These are phyloP conservation scores for Psettodes erumei DNA, from an alignment of 2,113 vertebrate genomes.

Conservation along the genomic window DNA sequence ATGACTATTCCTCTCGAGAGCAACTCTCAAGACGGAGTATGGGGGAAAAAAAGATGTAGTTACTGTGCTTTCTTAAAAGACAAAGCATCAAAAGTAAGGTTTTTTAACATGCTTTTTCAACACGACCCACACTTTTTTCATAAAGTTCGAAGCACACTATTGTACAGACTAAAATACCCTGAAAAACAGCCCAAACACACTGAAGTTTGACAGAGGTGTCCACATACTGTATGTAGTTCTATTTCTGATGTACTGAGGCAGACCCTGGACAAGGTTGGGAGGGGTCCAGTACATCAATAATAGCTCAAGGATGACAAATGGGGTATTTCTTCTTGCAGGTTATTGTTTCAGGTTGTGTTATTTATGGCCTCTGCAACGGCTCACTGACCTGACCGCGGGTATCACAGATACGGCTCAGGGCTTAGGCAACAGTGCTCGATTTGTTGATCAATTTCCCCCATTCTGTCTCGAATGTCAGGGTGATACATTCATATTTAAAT, in stretches of 20 bases:
- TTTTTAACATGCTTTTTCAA: no score
- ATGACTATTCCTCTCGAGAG: not conserved
- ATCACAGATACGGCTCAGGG: constrained; percentile 25
- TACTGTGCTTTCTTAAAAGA: no score
- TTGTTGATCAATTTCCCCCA: constrained; percentile 1
- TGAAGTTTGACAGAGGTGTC: no score
- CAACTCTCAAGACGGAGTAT: not conserved
- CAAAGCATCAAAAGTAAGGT: no score
- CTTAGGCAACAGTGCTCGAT: constrained; percentile 19
- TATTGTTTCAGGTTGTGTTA: constrained; percentile 66
- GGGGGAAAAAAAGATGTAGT: no score
- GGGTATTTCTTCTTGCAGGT: constrained; percentile 43
- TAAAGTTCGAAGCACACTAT: not conserved
- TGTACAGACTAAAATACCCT: not conserved
- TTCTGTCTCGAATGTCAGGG: constrained; percentile 16
- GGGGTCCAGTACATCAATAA: constrained; percentile 36
- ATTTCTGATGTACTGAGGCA: constrained; percentile 7
- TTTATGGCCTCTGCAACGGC: constrained; percentile 36
- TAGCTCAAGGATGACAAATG: constrained; percentile 50
- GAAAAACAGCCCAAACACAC: not conserved
- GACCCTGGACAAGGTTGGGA: not conserved
- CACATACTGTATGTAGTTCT: no score
- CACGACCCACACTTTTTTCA: no score
- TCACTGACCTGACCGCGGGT: constrained; percentile 39
- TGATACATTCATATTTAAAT: constrained; percentile 56